These are phyloP conservation scores for Megalops cyprinoides DNA, from an alignment of 2,797 vertebrate genomes.

Conservation along the genomic window DNA sequence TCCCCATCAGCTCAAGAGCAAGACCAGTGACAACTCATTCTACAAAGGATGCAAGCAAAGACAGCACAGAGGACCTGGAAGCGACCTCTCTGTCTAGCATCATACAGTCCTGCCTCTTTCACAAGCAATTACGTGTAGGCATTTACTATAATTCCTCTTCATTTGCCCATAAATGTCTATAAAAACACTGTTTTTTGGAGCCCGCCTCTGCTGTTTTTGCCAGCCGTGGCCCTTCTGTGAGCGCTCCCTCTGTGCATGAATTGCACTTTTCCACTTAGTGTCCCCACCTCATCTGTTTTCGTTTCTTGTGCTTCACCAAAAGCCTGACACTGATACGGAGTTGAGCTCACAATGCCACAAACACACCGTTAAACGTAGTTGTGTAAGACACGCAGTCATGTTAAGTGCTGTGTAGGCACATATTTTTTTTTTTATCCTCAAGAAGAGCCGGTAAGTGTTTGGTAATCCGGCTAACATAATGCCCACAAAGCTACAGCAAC, in stretches of 20 bases:
- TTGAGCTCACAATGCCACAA: not conserved
- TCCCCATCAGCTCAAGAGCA: not conserved
- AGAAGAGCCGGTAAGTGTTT: not conserved
- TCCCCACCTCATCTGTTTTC: constrained; percentile 32
- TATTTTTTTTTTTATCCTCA: not conserved
- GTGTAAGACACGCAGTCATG: not conserved
- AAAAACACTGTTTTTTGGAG: constrained; percentile 37
- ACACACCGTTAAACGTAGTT: not conserved
- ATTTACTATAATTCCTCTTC: constrained; percentile 27
- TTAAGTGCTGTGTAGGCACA: not conserved
- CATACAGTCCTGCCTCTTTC: constrained; percentile 42
- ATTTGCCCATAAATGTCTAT: constrained; percentile 42
- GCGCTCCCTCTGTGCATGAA: constrained; percentile 30
- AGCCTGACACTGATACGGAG: constrained; percentile 17
- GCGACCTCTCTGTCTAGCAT: not conserved
- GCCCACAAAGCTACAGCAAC: constrained; percentile 53
- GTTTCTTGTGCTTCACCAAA: constrained; percentile 32
- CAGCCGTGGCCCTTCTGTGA: constrained; percentile 27
- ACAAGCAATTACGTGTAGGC: constrained; percentile 34
- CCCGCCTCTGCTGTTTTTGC: constrained; percentile 33
- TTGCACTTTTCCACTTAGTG: constrained; percentile 34
- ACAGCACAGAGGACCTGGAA: not conserved
- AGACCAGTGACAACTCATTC: not conserved
- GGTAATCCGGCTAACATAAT: no score
- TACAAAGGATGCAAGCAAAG: not conserved